These are phyloP conservation scores for Cyclargus thomasi DNA, from an alignment of 1,140 invertebrate species.

Conservation along the genomic window DNA sequence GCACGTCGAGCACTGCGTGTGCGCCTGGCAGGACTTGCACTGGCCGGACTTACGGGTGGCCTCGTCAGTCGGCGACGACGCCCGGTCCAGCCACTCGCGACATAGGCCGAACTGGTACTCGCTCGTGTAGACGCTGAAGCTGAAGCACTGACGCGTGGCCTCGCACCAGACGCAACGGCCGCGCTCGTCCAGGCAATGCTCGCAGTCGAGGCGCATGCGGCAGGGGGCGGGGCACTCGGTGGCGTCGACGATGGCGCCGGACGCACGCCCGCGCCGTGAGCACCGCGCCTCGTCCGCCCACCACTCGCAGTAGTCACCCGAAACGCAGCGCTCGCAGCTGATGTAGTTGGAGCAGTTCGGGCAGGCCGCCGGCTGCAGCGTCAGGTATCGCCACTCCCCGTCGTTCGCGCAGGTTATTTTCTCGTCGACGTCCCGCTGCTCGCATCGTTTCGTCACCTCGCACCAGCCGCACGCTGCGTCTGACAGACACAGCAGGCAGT, in stretches of 20 bases:
- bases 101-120: slow-evolving; percentile 95
- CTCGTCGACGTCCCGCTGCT: slow-evolving; percentile 80
- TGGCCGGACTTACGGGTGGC: slow-evolving; percentile 70
- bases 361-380: slow-evolving; percentile 87
- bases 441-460: slow-evolving; percentile 80
- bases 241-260: slow-evolving; percentile 78
- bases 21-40: slow-evolving; percentile 88
- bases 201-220: slow-evolving; percentile 84
- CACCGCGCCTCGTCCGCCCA: slow-evolving; percentile 90
- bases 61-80: slow-evolving; percentile 63
- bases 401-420: slow-evolving; percentile 75
- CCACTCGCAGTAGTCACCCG: slow-evolving; percentile 89
- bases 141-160: slow-evolving; percentile 92
- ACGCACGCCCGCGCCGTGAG: slow-evolving; percentile 83
- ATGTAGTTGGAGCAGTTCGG: slow-evolving; percentile 91
- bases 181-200: slow-evolving; percentile 87
- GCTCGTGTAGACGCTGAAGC: slow-evolving; percentile 95
- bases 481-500: slow-evolving; percentile 90
- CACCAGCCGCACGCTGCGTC: slow-evolving; percentile 96
- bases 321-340: slow-evolving; percentile 86
- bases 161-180: slow-evolving; percentile 97
- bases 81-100: slow-evolving; percentile 93
- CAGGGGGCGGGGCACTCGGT: slow-evolving; percentile 85
- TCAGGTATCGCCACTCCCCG: slow-evolving; percentile 85
- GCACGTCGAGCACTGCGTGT: slow-evolving; percentile 87